Conservation (phyloP, 2,888 invertebrate genomes). For the Cephonodes hylas region DNA sequence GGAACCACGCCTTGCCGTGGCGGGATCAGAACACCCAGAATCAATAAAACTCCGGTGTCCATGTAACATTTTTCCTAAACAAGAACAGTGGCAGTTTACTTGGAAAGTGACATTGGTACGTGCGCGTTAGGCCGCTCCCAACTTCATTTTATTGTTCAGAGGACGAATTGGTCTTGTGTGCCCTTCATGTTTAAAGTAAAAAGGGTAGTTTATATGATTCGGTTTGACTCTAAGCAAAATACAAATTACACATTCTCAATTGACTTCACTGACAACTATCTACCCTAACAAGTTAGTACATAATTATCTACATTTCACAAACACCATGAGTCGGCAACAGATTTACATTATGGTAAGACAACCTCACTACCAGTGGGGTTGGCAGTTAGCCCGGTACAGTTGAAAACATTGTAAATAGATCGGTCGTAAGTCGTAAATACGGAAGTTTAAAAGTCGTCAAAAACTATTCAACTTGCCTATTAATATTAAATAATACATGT, state of each 20-base stretch:
- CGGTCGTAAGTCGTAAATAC: slow-evolving; percentile 41
- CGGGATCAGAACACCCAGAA: slow-evolving; percentile 69
- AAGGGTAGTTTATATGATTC: slow-evolving; percentile 23
- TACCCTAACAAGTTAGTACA: slow-evolving; percentile 57
- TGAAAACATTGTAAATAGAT: slow-evolving; percentile 55
- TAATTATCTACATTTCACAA: slow-evolving; percentile 60
- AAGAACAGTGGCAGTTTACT: slow-evolving; percentile 69
- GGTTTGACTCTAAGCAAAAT: slow-evolving; percentile 37
- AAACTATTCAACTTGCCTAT: slow-evolving; percentile 57
- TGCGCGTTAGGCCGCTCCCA: slow-evolving; percentile 74
- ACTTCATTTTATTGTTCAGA: slow-evolving; percentile 66
- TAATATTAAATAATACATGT: slow-evolving; percentile 45
- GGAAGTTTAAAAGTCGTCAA: slow-evolving; percentile 61
- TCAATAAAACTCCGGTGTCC: slow-evolving; percentile 77
- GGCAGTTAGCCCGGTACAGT: slow-evolving; percentile 46
- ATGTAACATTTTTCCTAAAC: slow-evolving; percentile 41
- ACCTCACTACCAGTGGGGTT: slow-evolving; percentile 42
- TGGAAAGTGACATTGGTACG: slow-evolving; percentile 60
- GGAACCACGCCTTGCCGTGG: slow-evolving; percentile 57
- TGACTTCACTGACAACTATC: slow-evolving; percentile 62
- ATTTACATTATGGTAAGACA: slow-evolving; percentile 27
- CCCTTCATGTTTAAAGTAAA: slow-evolving; percentile 42
- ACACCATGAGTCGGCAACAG: slow-evolving; percentile 45
- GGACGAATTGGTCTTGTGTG: slow-evolving; percentile 68
- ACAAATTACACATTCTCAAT: slow-evolving; percentile 59